Evolutionary conservation across 2,113 vertebrate genomes (phyloP).

Genomic region (Baryphthengus martii): DNA sequence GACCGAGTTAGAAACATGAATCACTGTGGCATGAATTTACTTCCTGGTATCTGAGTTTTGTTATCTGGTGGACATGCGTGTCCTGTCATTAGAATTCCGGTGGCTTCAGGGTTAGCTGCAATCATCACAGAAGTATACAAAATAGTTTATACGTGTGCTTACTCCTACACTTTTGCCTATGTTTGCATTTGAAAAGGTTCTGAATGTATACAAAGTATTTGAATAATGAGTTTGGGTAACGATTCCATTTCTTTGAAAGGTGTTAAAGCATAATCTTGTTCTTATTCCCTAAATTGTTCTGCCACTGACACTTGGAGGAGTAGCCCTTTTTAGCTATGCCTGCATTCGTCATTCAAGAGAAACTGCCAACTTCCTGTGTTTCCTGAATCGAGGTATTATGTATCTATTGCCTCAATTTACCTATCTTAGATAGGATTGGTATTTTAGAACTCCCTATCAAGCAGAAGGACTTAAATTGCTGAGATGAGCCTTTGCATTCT

Average conservation of each 20-base stretch:
- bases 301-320: background rate
- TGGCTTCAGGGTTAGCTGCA: slow-evolving; percentile 10
- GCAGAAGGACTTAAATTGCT: background rate
- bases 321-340: background rate
- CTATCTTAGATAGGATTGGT: background rate
- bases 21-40: background rate
- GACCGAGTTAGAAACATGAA: background rate
- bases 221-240: background rate
- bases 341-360: background rate
- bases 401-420: background rate
- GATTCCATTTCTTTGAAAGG: background rate
- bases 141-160: background rate
- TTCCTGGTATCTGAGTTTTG: background rate
- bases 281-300: background rate
- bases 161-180: background rate
- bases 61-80: background rate
- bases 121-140: background rate
- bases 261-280: background rate
- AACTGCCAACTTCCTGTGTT: background rate
- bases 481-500: background rate
- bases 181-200: background rate
- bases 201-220: background rate
- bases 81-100: background rate
- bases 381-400: background rate
- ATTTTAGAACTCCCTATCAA: background rate